These are phyloP conservation scores for Esperia sulphurella DNA, from an alignment of 2,888 invertebrate species.

Conservation along the genomic window DNA sequence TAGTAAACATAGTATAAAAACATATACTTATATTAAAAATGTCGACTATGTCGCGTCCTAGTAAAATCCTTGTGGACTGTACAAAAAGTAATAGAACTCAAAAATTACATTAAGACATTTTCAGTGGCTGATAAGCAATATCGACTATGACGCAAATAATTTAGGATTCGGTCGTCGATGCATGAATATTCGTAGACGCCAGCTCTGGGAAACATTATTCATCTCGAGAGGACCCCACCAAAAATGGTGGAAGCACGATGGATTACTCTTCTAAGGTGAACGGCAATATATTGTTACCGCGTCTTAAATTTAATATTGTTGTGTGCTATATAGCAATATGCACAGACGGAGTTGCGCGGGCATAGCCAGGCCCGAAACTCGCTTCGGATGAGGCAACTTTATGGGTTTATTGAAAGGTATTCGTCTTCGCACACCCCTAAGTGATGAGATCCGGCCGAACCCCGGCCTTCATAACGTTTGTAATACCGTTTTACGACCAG, in stretches of 20 bases:
- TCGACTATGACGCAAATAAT: constrained; percentile 54
- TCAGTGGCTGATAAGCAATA: constrained; percentile 33
- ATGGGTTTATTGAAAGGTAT: constrained; percentile 68
- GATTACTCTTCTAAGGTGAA: constrained; percentile 60
- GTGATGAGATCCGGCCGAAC: constrained; percentile 70
- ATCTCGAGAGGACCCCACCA: constrained; percentile 45
- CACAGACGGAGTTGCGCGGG: constrained; percentile 16
- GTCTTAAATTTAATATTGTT: constrained; percentile 62
- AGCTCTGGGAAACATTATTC: constrained; percentile 53
- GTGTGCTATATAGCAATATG: constrained; percentile 52
- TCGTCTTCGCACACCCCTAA: constrained; percentile 61
- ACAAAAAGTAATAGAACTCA: no score
- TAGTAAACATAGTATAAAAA: no score
- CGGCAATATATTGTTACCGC: constrained; percentile 59
- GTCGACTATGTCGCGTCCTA: no score
- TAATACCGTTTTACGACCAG: constrained; percentile 73
- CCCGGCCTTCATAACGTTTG: constrained; percentile 69
- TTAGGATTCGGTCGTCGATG: constrained; percentile 48
- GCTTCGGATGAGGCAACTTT: constrained; percentile 56
- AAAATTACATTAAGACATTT: no score
- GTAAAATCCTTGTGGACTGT: no score
- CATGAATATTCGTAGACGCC: constrained; percentile 56
- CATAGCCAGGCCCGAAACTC: constrained; percentile 29
- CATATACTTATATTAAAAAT: no score
- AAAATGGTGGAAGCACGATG: constrained; percentile 41